These are phyloP conservation scores for Petrolisthes cinctipes DNA, from an alignment of 2,888 invertebrate genomes.

Conservation along the genomic window DNA sequence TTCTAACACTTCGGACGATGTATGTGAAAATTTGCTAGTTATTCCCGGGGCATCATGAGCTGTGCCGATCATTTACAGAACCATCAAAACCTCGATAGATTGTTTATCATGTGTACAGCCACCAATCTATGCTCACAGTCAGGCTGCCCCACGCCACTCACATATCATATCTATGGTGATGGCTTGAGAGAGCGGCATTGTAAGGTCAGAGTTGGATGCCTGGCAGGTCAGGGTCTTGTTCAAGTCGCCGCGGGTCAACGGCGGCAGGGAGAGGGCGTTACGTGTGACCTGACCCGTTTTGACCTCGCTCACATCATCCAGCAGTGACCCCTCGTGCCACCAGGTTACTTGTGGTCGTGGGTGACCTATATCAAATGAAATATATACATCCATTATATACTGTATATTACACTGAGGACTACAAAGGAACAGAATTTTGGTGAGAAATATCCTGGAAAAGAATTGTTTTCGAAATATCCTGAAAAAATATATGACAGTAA, in stretches of 20 bases:
- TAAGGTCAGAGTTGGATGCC: not conserved
- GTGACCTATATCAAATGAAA: slow-evolving; percentile 35
- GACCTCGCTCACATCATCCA: slow-evolving; percentile 63
- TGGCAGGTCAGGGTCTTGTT: slow-evolving; percentile 57
- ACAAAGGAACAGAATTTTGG: too few species aligned
- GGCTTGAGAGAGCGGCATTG: not conserved
- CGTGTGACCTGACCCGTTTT: slow-evolving; percentile 48
- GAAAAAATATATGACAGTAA: too few species aligned
- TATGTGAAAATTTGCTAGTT: too few species aligned
- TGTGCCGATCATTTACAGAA: too few species aligned
- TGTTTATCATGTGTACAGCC: too few species aligned
- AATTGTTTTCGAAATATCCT: too few species aligned
- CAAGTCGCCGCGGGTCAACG: slow-evolving; percentile 55
- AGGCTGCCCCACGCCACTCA: not conserved
- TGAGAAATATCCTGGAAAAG: too few species aligned
- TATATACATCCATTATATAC: not conserved
- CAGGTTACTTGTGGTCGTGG: slow-evolving; percentile 62
- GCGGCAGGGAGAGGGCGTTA: slow-evolving; percentile 57
- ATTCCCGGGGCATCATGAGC: too few species aligned
- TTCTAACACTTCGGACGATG: too few species aligned
- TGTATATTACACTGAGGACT: too few species aligned
- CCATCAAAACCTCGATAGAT: too few species aligned
- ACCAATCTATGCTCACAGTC: too few species aligned
- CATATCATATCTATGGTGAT: not conserved
- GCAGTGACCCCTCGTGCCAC: slow-evolving; percentile 63